These are phyloP conservation scores for Phortica magna DNA, from an alignment of 2,888 invertebrate genomes.

Conservation along the genomic window DNA sequence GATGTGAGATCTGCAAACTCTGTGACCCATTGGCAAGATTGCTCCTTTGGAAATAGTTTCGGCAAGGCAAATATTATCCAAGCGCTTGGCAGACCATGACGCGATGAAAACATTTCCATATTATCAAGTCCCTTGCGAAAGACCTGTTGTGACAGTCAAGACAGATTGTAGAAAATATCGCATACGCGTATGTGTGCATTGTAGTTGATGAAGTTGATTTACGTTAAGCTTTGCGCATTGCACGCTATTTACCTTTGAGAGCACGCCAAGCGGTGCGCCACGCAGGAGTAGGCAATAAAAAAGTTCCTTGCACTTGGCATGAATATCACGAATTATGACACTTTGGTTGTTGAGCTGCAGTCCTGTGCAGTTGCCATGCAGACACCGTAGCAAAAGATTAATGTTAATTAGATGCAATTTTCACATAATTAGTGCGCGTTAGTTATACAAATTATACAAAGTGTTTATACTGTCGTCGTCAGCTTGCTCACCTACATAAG, in stretches of 20 bases:
- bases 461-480: not conserved
- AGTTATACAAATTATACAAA: too few relatives aligned
- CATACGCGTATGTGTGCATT: not conserved
- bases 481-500: slow-evolving; percentile 75
- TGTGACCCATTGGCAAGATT: slow-evolving; percentile 76
- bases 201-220: not conserved
- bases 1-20: slow-evolving; percentile 80
- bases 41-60: slow-evolving; percentile 80
- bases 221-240: slow-evolving; percentile 22
- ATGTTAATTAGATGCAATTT: slow-evolving; percentile 56
- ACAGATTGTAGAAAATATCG: too few relatives aligned
- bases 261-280: slow-evolving; percentile 86
- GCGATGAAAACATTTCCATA: slow-evolving; percentile 80
- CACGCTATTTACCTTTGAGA: slow-evolving; percentile 88
- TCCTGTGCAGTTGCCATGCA: slow-evolving; percentile 74
- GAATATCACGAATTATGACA: slow-evolving; percentile 88
- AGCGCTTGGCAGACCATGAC: slow-evolving; percentile 81
- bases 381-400: slow-evolving; percentile 40
- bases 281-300: slow-evolving; percentile 86
- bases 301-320: slow-evolving; percentile 89
- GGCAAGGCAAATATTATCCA: slow-evolving; percentile 86
- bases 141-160: slow-evolving; percentile 72
- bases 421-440: slow-evolving; percentile 42
- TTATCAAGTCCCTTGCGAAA: slow-evolving; percentile 81
- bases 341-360: slow-evolving; percentile 81